A percentile compares a stretch with the other conserved stretches of the same genome.
These are phyloP conservation scores for Platysteira castanea DNA, from an alignment of 2,113 vertebrate genomes.

Conservation along the genomic window DNA sequence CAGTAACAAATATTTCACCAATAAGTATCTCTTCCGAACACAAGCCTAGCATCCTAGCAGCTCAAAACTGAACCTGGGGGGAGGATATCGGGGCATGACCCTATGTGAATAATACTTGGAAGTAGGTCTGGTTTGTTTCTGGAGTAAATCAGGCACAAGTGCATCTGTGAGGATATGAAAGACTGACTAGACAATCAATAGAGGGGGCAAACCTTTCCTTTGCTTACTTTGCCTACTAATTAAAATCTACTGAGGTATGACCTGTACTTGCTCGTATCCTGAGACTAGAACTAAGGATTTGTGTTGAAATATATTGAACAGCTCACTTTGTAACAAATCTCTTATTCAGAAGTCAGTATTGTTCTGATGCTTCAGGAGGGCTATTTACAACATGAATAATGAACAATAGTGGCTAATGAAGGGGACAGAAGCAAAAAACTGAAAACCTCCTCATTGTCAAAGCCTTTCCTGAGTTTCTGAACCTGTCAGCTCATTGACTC, in stretches of 20 bases:
- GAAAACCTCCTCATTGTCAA: neutral
- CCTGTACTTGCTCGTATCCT: neutral
- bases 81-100: neutral
- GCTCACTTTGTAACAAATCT: neutral
- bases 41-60: neutral
- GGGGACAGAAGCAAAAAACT: neutral
- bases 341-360: neutral
- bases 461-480: neutral
- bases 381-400: neutral
- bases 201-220: neutral
- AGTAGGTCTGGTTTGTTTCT: neutral
- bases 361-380: neutral
- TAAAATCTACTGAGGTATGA: neutral
- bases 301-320: neutral
- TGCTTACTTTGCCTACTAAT: neutral
- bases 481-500: neutral
- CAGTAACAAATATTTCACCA: neutral
- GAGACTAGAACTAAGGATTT: neutral
- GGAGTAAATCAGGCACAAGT: neutral
- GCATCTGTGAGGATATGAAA: neutral
- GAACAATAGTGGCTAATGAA: neutral
- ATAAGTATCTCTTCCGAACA: neutral
- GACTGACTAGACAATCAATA: neutral
- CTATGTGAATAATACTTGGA: rapidly evolving
- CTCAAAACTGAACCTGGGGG: neutral